Evolutionary conservation across 1,140 invertebrate species (phyloP).

Genomic region (Drosophila cardini): DNA sequence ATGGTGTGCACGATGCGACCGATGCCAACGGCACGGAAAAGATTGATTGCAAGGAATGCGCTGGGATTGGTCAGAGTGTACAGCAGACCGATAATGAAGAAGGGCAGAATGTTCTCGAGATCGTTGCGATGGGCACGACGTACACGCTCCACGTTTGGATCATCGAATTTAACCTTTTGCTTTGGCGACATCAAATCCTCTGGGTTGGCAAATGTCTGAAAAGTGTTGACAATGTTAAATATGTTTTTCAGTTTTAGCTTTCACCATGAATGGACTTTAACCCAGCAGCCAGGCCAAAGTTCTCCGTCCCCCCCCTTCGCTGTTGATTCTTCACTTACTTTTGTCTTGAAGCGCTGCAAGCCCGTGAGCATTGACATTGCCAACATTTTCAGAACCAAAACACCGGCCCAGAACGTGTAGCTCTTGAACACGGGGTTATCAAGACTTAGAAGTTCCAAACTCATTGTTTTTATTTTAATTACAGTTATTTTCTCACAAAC

Average conservation of each 20-base stretch:
- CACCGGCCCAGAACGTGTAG: conserved; percentile 86
- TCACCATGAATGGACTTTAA: conserved; percentile 45
- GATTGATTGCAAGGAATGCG: conserved; percentile 85
- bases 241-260: conserved; percentile 14
- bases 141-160: conserved; percentile 87
- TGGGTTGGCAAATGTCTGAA: conserved; percentile 87
- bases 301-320: too few species aligned
- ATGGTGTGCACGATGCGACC: conserved; percentile 87
- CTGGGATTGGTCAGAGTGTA: conserved; percentile 87
- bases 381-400: conserved; percentile 88
- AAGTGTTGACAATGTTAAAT: conserved; percentile 26
- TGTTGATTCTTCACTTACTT: conserved; percentile 85
- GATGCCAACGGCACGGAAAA: conserved; percentile 87
- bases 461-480: conserved; percentile 49
- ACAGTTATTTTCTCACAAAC: conserved; percentile 5
- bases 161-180: conserved; percentile 85
- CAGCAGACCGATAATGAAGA: conserved; percentile 87
- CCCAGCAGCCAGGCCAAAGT: background rate
- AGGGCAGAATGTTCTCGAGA: conserved; percentile 89
- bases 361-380: conserved; percentile 86
- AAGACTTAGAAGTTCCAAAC: conserved; percentile 66
- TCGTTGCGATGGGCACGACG: conserved; percentile 89
- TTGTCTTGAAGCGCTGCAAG: conserved; percentile 86
- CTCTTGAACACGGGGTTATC: conserved; percentile 85
- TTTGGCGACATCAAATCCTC: conserved; percentile 86